Evolutionary conservation across 2,113 vertebrate genomes (phyloP), one percentile per base, ranked within the genome.

Genomic region (Ammodramus savannarum): DNA sequence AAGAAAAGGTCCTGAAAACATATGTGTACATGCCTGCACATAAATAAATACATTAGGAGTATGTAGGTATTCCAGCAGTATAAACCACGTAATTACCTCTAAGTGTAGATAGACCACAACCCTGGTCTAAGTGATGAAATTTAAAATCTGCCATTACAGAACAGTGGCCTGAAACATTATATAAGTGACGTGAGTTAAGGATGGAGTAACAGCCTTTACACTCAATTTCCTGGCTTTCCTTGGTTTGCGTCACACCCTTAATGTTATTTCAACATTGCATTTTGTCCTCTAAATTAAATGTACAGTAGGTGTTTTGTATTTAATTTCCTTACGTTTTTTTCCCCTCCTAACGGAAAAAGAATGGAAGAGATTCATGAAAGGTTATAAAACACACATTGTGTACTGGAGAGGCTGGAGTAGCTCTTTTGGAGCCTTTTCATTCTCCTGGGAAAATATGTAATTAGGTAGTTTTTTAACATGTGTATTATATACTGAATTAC

Each of bases 261-360:
- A 97, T 94, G 94, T 96, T 97, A 97, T 96, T 97, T 97, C 96
- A 98, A 93, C 93, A 96, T 95, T 96, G 91, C 91, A 6, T 92
- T 96, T 97, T 97, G 78, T 88, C 92, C 96, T 97, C 96, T 94
- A 95, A 97, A 97, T 97, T 97, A 97, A 97, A 97, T 77, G 87
- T 97, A 98, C 97, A 98, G 96, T 98, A 97, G 94, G 96, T 97
- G 96, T 97, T 97, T 97, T 98, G 97, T 98, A 73, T 96, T 97
- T 97, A 96, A 97, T 97, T 98, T 98, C 94, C 96, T 97, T 96
- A 65, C 82, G 66, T 21, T 80, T 90, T 90, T 69, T 59, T 10
- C n/a, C 71, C 57, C 92, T 79, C 89, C 85, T 61, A 91, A 95
- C 48, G 86, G 85, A 97, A 97, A 96, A 95, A 97, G 79, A 88